phyloP scores from a whole-genome alignment of 2,113 vertebrate genomes.

The Cairina moschata region DNA sequence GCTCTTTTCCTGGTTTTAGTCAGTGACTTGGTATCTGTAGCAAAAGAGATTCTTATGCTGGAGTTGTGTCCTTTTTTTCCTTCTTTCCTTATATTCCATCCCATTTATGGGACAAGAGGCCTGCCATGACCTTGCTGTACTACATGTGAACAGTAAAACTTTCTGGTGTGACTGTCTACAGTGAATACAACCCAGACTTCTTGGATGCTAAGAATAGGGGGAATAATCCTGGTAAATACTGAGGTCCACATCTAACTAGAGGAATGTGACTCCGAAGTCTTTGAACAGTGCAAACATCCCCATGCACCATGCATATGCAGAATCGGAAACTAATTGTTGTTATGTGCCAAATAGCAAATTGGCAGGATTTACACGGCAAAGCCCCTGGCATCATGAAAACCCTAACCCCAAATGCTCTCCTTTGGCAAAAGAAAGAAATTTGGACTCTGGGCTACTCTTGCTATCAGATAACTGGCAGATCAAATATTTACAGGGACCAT shows the following conservation, averaged over 20 bases:
- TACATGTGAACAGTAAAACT: neutral
- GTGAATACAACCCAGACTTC: neutral
- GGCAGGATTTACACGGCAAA: conserved; percentile 58
- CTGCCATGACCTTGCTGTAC: rapidly evolving
- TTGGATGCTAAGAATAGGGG: neutral
- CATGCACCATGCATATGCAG: neutral
- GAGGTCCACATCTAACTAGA: neutral
- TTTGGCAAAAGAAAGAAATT: conserved; percentile 53
- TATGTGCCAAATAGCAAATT: conserved; percentile 46
- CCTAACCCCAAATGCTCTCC: conserved; percentile 51
- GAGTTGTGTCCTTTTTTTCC: neutral
- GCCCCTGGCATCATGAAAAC: conserved; percentile 56
- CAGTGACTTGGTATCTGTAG: neutral
- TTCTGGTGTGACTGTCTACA: neutral
- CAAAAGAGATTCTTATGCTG: neutral
- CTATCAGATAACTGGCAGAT: conserved; percentile 67
- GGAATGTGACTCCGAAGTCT: neutral
- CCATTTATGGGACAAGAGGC: neutral
- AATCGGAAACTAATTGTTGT: conserved; percentile 48
- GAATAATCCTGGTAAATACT: neutral
- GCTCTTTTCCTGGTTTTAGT: neutral
- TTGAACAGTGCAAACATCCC: neutral
- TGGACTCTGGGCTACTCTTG: conserved; percentile 52
- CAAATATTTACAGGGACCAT: conserved; percentile 73
- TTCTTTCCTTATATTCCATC: neutral